Evolutionary conservation across 2,888 invertebrate species (phyloP).

Genomic region (Trachelus tabidus): DNA sequence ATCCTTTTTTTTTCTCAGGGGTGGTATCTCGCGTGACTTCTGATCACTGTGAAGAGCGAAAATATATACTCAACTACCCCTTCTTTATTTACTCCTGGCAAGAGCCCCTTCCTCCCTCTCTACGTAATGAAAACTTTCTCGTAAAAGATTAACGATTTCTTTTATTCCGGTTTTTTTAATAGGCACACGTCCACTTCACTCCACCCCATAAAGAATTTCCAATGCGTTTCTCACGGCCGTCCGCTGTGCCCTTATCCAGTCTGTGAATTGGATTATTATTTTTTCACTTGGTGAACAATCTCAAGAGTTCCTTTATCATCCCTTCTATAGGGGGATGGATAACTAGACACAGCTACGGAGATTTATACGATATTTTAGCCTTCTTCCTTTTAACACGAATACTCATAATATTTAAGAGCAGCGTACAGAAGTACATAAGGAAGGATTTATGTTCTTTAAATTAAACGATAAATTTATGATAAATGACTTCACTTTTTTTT

Average conservation of each 20-base stretch:
- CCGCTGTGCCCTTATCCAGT: conserved; percentile 16
- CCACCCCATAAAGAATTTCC: conserved; percentile 28
- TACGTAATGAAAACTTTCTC: conserved; percentile 5
- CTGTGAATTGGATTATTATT: conserved; percentile 36
- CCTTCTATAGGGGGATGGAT: not conserved
- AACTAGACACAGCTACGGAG: not conserved
- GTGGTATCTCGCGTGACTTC: not conserved
- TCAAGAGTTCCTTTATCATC: not conserved
- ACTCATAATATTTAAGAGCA: not conserved
- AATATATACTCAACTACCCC: not conserved
- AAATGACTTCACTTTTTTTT: not conserved
- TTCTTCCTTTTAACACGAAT: not conserved
- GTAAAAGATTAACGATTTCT: conserved; percentile 32
- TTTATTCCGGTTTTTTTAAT: conserved; percentile 31
- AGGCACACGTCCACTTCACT: conserved; percentile 26
- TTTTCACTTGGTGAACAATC: conserved; percentile 15
- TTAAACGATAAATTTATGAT: not conserved
- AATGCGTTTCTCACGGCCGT: conserved; percentile 15
- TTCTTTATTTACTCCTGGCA: not conserved
- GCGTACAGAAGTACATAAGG: not conserved
- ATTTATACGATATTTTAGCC: not conserved
- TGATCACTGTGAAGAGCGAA: not conserved
- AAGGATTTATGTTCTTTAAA: not conserved
- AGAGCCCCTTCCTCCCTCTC: conserved; percentile 1
- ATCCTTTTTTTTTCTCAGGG: not conserved